These are phyloP conservation scores for Myodes glareolus DNA, from an alignment of 2,113 vertebrate species.

Conservation along the genomic window DNA sequence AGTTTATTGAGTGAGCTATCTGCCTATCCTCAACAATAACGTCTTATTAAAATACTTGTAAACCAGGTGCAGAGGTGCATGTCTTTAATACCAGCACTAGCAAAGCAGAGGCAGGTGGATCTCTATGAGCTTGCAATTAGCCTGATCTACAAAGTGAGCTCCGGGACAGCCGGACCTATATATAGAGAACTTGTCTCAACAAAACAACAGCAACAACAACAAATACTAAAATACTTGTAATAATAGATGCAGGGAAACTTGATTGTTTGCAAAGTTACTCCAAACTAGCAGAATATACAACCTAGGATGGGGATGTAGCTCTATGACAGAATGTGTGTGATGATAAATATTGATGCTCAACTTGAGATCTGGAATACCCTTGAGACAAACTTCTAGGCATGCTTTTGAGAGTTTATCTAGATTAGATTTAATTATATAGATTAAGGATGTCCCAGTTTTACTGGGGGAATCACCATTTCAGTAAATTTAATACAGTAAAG, in stretches of 20 bases:
- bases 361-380: not conserved
- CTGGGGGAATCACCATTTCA: too few relatives aligned
- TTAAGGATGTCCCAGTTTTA: too few relatives aligned
- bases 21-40: not conserved
- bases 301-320: not conserved
- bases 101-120: not conserved
- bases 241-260: not conserved
- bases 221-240: not conserved
- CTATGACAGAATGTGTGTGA: not conserved
- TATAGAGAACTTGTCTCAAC: not conserved
- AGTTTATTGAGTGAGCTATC: not conserved
- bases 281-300: slow-evolving; percentile 5
- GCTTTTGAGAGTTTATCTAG: not conserved
- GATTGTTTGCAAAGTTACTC: not conserved
- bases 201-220: too few relatives aligned
- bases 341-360: not conserved
- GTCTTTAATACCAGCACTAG: not conserved
- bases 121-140: not conserved
- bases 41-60: not conserved
- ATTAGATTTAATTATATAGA: not conserved
- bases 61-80: not conserved
- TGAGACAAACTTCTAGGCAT: too few relatives aligned
- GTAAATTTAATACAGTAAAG: not conserved
- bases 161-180: not conserved
- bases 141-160: not conserved